These are phyloP conservation scores for Merluccius polli DNA, from an alignment of 2,797 vertebrate genomes.

Conservation along the genomic window DNA sequence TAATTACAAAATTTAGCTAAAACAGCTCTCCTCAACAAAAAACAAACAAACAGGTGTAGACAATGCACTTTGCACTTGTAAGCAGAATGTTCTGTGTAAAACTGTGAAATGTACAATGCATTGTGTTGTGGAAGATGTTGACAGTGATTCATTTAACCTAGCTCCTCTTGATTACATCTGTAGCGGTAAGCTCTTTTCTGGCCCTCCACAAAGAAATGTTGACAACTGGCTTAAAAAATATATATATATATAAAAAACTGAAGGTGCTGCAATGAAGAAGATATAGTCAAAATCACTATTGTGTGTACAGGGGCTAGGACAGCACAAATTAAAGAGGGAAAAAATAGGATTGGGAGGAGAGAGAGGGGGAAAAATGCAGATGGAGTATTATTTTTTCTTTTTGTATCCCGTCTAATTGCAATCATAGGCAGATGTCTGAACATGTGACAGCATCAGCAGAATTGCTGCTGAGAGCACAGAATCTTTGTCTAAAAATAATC, in stretches of 20 bases:
- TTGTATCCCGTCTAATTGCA: constrained; percentile 99
- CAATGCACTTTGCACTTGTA: constrained; percentile 19
- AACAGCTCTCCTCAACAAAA: constrained; percentile 30
- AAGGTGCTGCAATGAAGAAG: constrained; percentile 65
- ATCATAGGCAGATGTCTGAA: constrained; percentile 99
- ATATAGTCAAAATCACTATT: constrained; percentile 69
- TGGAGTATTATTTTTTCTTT: constrained; percentile 91
- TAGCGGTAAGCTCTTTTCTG: constrained; percentile 68
- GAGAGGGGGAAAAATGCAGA: constrained; percentile 78
- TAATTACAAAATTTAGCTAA: constrained; percentile 26
- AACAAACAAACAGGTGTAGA: neutral
- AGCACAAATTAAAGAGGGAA: constrained; percentile 68
- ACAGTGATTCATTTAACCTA: constrained; percentile 70
- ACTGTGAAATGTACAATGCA: constrained; percentile 39
- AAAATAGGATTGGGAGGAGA: constrained; percentile 55
- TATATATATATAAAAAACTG: constrained; percentile 31
- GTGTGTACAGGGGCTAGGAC: constrained; percentile 65
- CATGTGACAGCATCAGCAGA: constrained; percentile 99
- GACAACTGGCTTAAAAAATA: constrained; percentile 49
- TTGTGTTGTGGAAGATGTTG: constrained; percentile 55
- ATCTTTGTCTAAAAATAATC: constrained; percentile 99
- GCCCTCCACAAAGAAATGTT: constrained; percentile 70
- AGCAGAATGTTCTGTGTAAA: constrained; percentile 42
- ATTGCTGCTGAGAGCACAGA: constrained; percentile 99
- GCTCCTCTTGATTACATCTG: constrained; percentile 70